Conservation (phyloP, 2,888 invertebrate genomes). For the Sipha maydis region DNA sequence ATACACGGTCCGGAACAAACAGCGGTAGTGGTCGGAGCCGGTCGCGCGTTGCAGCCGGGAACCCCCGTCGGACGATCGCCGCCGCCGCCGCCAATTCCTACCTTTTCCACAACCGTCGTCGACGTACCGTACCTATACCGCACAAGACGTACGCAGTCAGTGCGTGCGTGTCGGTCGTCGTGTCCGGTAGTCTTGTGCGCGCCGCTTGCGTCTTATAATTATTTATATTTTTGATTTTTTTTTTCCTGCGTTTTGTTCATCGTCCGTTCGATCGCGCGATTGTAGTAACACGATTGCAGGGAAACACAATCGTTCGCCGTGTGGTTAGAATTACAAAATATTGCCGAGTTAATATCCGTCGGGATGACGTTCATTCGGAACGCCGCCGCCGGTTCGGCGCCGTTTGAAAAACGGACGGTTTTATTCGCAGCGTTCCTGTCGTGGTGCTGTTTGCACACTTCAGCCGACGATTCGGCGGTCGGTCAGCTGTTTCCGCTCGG, state of each 20-base stretch:
- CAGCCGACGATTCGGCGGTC: not conserved
- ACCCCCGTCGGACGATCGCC: too few species aligned
- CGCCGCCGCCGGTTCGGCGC: not conserved
- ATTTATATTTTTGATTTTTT: not conserved
- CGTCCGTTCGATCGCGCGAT: not conserved
- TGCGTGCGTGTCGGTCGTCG: constrained; percentile 7
- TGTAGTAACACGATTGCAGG: too few species aligned
- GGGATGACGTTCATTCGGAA: not conserved
- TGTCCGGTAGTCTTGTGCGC: not conserved
- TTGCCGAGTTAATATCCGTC: too few species aligned
- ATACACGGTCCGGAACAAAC: not conserved
- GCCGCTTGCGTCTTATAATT: not conserved
- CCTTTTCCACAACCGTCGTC: not conserved
- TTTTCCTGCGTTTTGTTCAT: too few species aligned
- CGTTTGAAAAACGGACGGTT: not conserved
- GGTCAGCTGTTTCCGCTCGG: constrained; percentile 4
- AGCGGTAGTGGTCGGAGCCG: not conserved
- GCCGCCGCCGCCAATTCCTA: too few species aligned
- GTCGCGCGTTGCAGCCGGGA: too few species aligned
- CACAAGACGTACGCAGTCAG: not conserved
- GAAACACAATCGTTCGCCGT: too few species aligned
- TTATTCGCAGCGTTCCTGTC: not conserved
- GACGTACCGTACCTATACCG: not conserved
- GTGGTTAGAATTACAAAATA: too few species aligned
- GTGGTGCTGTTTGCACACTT: not conserved